Evolutionary conservation across 2,888 invertebrate genomes (phyloP), one percentile per base, ranked within the genome.

Genomic region (Philopedon plagiatum): DNA sequence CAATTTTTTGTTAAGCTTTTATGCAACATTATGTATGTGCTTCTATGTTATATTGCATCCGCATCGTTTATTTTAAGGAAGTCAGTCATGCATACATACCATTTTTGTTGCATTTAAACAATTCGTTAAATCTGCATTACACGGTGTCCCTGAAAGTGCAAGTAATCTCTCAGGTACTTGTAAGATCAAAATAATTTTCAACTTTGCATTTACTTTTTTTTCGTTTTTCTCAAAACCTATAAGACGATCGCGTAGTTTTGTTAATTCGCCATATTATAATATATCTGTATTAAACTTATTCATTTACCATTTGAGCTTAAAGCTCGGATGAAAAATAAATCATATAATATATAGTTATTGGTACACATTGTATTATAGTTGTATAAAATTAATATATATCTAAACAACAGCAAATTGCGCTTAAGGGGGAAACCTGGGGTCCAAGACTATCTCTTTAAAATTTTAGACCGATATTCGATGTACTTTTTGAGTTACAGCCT

Each of bases 21-120:
- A 15, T 58, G 18, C n/a, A n/a, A n/a, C n/a, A n/a, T n/a, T n/a
- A n/a, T 56, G 51, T 58, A 37, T 58, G 26, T 21, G 58, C 58
- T 58, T 58, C 41, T 39, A 26, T 58, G 37, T 58, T 13, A 39
- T 34, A 39, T 13, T 58, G 58, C 58, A 58, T 58, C 26, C 26
- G 41, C 58, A 41, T 58, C 41, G 23, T 41, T 7, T 2, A 21
- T 46, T 46, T 46, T 23, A 1, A 23, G 21, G 21, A 11, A 39
- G 23, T 46, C 11, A 23, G 11, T 46, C n/a, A 19, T 23, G 46
- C 49, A 13, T 13, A 11, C 37, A n/a, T 4, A 39, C 13, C 8
- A 26, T 26, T 51, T 26, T 13, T 13, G n/a, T 13, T 51, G 26
- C 19, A 13, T 51, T 5, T 13, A 11, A 13, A 51, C 13, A 19